These are phyloP conservation scores for Blastobasis adustella DNA, from an alignment of 2,888 invertebrate genomes.

Conservation along the genomic window DNA sequence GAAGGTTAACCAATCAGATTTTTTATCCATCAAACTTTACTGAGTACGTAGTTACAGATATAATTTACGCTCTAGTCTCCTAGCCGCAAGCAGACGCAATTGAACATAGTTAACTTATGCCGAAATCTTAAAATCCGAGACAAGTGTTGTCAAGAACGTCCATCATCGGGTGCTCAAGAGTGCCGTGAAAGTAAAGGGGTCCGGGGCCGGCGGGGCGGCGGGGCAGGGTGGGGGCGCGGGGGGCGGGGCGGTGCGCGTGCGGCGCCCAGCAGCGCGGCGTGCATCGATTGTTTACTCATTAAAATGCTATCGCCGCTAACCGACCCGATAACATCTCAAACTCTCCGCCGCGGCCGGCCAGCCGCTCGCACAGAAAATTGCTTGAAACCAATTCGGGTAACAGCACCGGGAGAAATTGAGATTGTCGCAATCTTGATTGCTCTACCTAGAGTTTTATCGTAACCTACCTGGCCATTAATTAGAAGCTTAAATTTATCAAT, in stretches of 20 bases:
- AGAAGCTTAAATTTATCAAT: no score
- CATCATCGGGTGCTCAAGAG: slow-evolving; percentile 5
- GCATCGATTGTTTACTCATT: slow-evolving; percentile 76
- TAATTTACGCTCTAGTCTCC: no score
- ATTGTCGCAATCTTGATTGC: slow-evolving; percentile 1
- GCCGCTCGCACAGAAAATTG: slow-evolving; percentile 40
- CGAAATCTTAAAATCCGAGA: slow-evolving; percentile 5
- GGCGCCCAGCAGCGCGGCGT: slow-evolving; percentile 66
- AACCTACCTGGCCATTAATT: no score
- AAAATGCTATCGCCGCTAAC: slow-evolving; percentile 69
- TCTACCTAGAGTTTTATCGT: no score
- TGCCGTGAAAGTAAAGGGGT: slow-evolving; percentile 5
- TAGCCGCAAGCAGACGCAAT: no score
- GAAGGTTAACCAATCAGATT: no score
- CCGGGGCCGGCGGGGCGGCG: no score
- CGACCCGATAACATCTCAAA: slow-evolving; percentile 63
- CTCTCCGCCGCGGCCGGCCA: slow-evolving; percentile 32
- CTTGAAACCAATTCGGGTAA: slow-evolving; percentile 12
- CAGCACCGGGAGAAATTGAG: slow-evolving; percentile 4
- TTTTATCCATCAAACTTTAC: no score
- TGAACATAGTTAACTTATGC: no score
- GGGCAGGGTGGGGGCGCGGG: slow-evolving; percentile 11
- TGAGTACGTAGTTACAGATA: no score
- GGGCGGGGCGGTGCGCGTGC: slow-evolving; percentile 45
- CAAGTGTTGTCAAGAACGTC: slow-evolving; percentile 14